phyloP scores from a whole-genome alignment of 2,113 vertebrate genomes.

The Mionectes macconnelli region DNA sequence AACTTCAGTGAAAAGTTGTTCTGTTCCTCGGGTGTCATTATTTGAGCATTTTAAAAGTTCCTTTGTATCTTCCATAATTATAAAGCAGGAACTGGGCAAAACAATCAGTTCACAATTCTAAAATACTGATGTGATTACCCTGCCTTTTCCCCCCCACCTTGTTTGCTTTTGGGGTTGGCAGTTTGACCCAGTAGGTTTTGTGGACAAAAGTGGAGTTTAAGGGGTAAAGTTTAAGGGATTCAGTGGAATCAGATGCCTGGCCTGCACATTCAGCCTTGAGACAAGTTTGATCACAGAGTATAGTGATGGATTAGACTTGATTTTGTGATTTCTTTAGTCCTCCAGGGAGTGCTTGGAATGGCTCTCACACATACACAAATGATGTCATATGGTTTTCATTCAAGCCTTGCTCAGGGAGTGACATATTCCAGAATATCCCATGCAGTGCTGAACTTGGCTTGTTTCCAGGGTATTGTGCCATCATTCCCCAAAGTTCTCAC shows the following conservation, averaged over 20 bases:
- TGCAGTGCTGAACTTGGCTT: background rate
- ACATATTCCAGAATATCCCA: background rate
- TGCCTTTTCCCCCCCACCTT: background rate
- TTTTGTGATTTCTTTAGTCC: background rate
- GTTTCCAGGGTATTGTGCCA: background rate
- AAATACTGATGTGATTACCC: background rate
- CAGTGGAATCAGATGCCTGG: background rate
- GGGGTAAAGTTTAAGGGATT: background rate
- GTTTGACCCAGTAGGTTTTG: background rate
- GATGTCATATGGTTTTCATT: background rate
- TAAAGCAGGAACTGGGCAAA: background rate
- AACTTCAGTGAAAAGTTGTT: background rate
- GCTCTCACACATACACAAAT: background rate
- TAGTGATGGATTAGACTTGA: background rate
- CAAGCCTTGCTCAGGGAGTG: background rate
- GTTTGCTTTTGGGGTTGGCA: background rate
- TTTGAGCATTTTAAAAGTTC: background rate
- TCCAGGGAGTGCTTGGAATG: background rate
- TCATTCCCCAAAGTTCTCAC: background rate
- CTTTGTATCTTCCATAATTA: background rate
- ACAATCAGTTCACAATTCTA: background rate
- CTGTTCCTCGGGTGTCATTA: background rate
- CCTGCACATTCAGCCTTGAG: background rate
- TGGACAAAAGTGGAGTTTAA: background rate
- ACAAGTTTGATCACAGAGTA: background rate